Base-by-base conservation (phyloP, 2,888 invertebrate genomes). In the Andrena marginata region DNA sequence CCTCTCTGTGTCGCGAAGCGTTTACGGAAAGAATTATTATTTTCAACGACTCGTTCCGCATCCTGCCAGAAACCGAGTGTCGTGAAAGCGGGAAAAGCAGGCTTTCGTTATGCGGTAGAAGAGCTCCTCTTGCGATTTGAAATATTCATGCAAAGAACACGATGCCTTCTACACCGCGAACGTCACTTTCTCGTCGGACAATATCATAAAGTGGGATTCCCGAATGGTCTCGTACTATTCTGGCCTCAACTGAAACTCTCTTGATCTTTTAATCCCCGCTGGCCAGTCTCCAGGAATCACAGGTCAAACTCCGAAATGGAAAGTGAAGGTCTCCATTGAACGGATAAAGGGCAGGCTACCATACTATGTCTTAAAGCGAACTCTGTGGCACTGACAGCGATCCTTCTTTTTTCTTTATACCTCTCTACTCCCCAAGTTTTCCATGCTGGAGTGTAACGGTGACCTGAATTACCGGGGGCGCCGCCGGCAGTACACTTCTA, bases 231-330 rank as follows among this genome's bases (percentile, higher is more conserved):
- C 33, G 23, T 51, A 54, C 54, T 6, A 54, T 33, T 31, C 67
- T 31, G 6, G 51, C 31, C 51, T 31, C 20, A 31, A 67, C 51
- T 33, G 16, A 51, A 33, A 16, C 33, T 68, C 33, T 54, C 54
- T 54, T 54, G 51, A 33, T 33, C 68, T 54, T 54, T 68, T 68
- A 33, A 54, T 68, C 68, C 51, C 54, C 7, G 23, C 20, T 16
- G 67, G 49, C 68, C 54, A 54, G 54, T 68, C 54, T 68, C 29
- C 33, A 54, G 54, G 68, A 54, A 35, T 68, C 68, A 16, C 23
- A 23, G 54, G 23, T n/a, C 60, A 33, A 8, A 8, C 33, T 4
- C 20, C 20, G 20, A 8, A 33, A 68, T 20, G 68, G 68, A 49
- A 51, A 26, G 31, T 33, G 5, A 23, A 20, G 13, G 6, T 20